phyloP scores from a whole-genome alignment of 2,113 vertebrate species.

The Takifugu flavidus region DNA sequence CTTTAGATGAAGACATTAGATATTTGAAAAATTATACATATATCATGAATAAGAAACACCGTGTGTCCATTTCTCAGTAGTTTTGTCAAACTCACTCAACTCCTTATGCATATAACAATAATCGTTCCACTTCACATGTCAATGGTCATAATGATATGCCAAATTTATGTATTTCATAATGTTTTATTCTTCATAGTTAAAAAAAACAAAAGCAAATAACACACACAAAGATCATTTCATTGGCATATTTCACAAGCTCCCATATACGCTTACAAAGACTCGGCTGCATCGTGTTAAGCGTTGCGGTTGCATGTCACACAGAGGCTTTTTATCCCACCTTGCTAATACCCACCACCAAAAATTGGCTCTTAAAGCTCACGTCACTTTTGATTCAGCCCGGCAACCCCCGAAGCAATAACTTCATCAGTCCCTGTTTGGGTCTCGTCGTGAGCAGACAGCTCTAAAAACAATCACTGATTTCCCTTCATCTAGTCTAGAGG shows the following conservation, averaged over 20 bases:
- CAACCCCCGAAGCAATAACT: constrained; percentile 68
- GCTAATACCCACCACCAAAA: constrained; percentile 19
- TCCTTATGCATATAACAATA: too few species aligned
- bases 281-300: constrained; percentile 31
- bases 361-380: constrained; percentile 58
- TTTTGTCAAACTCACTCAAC: too few species aligned
- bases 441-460: constrained; percentile 55
- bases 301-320: constrained; percentile 57
- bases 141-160: too few species aligned
- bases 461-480: constrained; percentile 64
- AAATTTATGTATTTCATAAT: too few species aligned
- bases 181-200: too few species aligned
- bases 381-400: constrained; percentile 69
- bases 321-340: constrained; percentile 14
- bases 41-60: too few species aligned
- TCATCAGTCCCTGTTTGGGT: constrained; percentile 64
- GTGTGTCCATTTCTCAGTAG: too few species aligned
- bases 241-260: constrained; percentile 51
- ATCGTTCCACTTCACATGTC: too few species aligned
- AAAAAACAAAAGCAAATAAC: constrained; percentile 3
- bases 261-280: constrained; percentile 5
- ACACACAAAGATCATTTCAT: constrained; percentile 49
- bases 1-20: too few species aligned
- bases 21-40: too few species aligned
- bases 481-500: constrained; percentile 59